A percentile compares a stretch with the other conserved stretches of the same genome.
phyloP scores from a whole-genome alignment of 2,888 invertebrate species.

The Melieria crassipennis region DNA sequence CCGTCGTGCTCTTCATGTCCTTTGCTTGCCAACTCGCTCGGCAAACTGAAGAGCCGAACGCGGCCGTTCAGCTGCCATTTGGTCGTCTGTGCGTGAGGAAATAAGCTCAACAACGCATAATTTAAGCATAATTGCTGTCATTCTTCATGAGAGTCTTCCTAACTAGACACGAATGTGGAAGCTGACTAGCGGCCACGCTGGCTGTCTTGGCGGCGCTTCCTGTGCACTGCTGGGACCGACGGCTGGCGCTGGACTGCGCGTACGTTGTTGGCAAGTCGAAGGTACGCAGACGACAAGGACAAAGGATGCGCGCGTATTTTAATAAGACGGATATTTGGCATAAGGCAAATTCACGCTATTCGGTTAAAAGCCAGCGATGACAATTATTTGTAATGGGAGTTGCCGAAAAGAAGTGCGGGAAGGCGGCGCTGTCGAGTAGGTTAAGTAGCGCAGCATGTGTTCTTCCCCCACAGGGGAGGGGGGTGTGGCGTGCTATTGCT shows the following conservation, averaged over 20 bases:
- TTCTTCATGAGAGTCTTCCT: conserved; percentile 52
- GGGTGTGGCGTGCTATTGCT: not conserved
- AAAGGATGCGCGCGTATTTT: not conserved
- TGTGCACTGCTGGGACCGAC: too few species aligned
- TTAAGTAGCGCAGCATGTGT: conserved; percentile 20
- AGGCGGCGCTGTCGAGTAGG: conserved; percentile 7
- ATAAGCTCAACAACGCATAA: conserved; percentile 51
- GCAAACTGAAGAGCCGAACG: too few species aligned
- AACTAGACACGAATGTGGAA: not conserved
- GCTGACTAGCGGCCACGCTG: too few species aligned
- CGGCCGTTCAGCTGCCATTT: not conserved
- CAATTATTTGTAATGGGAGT: conserved; percentile 14
- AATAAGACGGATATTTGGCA: conserved; percentile 18
- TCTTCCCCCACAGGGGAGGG: not conserved
- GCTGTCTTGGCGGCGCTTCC: too few species aligned
- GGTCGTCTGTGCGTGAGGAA: conserved; percentile 14
- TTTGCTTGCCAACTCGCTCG: not conserved
- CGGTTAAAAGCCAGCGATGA: conserved; percentile 17
- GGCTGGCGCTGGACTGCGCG: too few species aligned
- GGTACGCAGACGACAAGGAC: too few species aligned
- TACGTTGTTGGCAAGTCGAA: too few species aligned
- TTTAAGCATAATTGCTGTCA: conserved; percentile 59
- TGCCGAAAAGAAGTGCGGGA: not conserved
- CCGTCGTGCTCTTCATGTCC: not conserved
- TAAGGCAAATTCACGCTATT: conserved; percentile 17